These are phyloP conservation scores for Agonopterix heracliana DNA, from an alignment of 2,888 invertebrate species.

Conservation along the genomic window DNA sequence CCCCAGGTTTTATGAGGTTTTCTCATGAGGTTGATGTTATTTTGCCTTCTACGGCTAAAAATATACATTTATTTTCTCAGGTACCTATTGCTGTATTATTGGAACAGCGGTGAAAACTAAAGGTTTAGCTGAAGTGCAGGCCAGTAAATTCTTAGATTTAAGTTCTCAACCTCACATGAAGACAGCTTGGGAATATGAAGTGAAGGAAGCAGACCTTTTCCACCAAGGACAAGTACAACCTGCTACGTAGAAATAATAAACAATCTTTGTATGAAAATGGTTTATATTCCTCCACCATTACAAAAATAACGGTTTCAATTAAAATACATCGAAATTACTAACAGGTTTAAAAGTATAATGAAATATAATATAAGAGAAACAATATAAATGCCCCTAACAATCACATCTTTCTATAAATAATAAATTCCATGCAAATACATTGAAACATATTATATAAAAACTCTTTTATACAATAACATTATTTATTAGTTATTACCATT, in stretches of 20 bases:
- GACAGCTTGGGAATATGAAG: slow-evolving; percentile 56
- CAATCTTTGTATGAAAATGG: slow-evolving; percentile 10
- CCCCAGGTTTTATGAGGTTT: not conserved
- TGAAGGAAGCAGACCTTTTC: slow-evolving; percentile 49
- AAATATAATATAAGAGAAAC: too few relatives aligned
- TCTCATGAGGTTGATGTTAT: too few relatives aligned
- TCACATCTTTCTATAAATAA: too few relatives aligned
- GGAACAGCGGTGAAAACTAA: slow-evolving; percentile 55
- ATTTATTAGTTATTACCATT: too few relatives aligned
- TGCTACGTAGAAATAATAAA: slow-evolving; percentile 20
- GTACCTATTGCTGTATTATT: slow-evolving; percentile 63
- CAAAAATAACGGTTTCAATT: slow-evolving; percentile 19
- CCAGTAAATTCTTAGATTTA: slow-evolving; percentile 57
- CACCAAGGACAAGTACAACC: slow-evolving; percentile 48
- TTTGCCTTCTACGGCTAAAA: too few relatives aligned
- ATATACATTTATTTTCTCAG: slow-evolving; percentile 22
- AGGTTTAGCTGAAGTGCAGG: slow-evolving; percentile 60
- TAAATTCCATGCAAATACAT: too few relatives aligned
- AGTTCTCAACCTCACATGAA: slow-evolving; percentile 49
- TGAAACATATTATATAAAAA: too few relatives aligned
- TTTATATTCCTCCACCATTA: slow-evolving; percentile 27
- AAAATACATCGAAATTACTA: slow-evolving; percentile 31
- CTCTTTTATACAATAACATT: too few relatives aligned
- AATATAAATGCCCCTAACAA: too few relatives aligned
- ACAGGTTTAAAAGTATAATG: not conserved